Evolutionary conservation across 2,797 vertebrate species (phyloP), one percentile per base, ranked within the genome.

Genomic region (Coluber constrictor): DNA sequence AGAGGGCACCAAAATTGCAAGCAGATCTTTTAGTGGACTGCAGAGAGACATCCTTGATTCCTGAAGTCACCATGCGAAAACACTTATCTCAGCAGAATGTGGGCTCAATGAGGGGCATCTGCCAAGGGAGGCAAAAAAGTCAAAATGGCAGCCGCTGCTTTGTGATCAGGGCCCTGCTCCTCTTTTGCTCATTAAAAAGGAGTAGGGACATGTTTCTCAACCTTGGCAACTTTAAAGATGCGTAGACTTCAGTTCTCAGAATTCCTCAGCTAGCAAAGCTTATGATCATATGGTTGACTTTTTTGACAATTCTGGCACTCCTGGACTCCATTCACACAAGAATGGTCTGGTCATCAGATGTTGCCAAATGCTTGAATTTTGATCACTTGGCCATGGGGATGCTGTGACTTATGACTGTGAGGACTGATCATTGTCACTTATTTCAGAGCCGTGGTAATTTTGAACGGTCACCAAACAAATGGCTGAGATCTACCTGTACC

Each of bases 21-120:
- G 93, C 94, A 95, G 86, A 92, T 95, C 94, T 95, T 95, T 96
- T 94, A 95, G 94, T 23, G 56, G 87, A 95, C 95, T 93, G 94
- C 23, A 32, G 23, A 29, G 9, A 16, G 25, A 12, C 43, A 20
- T 27, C 12, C 16, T 23, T 15, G 12, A 10, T 43, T 47, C 20
- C 32, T 54, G 56, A n/a, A 51, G 27, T 63, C 29, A n/a, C 47
- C 10, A 47, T 11, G 20, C 15, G 7, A n/a, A 87, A 2, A 29
- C 16, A 54, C 61, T 18, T 11, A 60, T 25, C 91, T 70, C 8
- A n/a, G 59, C 5, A 20, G 16, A n/a, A 1, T 4, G 37, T 79
- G 37, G 8, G 70, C 37, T 79, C 32, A 23, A 43, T 20, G 18
- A 79, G 74, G 74, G 74, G 74, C 37, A 79, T 23, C 74, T 83